Evolutionary conservation across 2,113 vertebrate species (phyloP), one percentile per base, ranked within the genome.

Genomic region (Seriola dumerili): DNA sequence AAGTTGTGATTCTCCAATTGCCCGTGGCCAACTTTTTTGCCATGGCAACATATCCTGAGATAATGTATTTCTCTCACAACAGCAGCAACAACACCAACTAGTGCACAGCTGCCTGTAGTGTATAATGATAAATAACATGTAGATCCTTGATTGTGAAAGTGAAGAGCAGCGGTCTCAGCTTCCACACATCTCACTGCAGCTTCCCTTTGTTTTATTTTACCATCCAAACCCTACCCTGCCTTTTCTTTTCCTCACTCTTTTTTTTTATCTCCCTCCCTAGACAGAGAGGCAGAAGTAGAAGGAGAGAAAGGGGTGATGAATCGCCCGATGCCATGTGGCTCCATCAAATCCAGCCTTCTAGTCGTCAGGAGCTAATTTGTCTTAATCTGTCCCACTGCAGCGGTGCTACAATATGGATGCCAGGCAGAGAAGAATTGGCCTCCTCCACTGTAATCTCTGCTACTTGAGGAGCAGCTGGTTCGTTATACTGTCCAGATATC

Each of bases 371-470:
- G 86, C 81, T 92, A 86, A 92, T 91, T 89, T 90, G 85, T 91
- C 88, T 92, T 92, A 89, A 91, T 91, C 90, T 75, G 80, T 91
- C 85, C 86, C 85, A 62, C 80, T 79, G 81, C 81, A 78, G 77
- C 72, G 7, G 61, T 23, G 81, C 86, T 77, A 83, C 81, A 88
- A 81, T 89, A 84, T 72, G 76, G 88, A 84, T 71, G 80, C 84
- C 88, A 68, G 75, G 68, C 88, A 38, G 88, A 62, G 81, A 91
- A 83, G 80, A 86, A 79, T 81, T 75, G 83, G 84, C 87, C 87
- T 88, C 85, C 70, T 82, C 71, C 54, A 7, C 87, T 78, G 54
- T 84, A 85, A 91, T 88, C 81, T 83, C 32, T 80, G 89, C 78
- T 64, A 80, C 71, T 83, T 74, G 78, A 86, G 78, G 66, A 80